These are phyloP conservation scores for Rhinopomastus cyanomelas DNA, from an alignment of 2,113 vertebrate genomes.

Conservation along the genomic window DNA sequence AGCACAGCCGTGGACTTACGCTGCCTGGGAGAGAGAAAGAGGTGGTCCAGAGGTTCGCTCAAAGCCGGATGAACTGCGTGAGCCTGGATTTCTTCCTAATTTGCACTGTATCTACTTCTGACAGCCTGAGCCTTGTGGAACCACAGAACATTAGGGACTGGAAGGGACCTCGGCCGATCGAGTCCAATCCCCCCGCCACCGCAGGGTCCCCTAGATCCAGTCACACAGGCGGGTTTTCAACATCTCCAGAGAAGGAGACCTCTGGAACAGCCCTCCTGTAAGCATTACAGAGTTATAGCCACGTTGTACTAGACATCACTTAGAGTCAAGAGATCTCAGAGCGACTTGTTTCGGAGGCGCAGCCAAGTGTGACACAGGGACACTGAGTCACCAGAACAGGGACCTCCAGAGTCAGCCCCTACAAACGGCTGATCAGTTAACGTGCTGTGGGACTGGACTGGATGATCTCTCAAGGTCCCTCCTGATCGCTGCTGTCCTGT, in stretches of 20 bases:
- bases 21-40: neutral
- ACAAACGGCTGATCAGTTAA: accelerated
- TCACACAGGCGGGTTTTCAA: too few species aligned
- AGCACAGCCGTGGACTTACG: neutral
- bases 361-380: accelerated
- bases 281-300: neutral
- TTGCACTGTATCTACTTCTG: neutral
- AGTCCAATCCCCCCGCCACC: too few species aligned
- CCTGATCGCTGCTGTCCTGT: too few species aligned
- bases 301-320: neutral
- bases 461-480: too few species aligned
- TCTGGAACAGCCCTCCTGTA: neutral
- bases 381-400: neutral
- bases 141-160: too few species aligned
- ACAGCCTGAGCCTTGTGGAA: neutral
- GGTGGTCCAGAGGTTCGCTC: neutral
- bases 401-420: accelerated
- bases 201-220: too few species aligned
- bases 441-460: too few species aligned
- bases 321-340: neutral
- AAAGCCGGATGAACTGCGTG: accelerated
- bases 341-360: neutral
- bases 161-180: too few species aligned
- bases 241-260: neutral
- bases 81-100: neutral